phyloP scores from a whole-genome alignment of 2,888 invertebrate species.

The Myathropa florea region DNA sequence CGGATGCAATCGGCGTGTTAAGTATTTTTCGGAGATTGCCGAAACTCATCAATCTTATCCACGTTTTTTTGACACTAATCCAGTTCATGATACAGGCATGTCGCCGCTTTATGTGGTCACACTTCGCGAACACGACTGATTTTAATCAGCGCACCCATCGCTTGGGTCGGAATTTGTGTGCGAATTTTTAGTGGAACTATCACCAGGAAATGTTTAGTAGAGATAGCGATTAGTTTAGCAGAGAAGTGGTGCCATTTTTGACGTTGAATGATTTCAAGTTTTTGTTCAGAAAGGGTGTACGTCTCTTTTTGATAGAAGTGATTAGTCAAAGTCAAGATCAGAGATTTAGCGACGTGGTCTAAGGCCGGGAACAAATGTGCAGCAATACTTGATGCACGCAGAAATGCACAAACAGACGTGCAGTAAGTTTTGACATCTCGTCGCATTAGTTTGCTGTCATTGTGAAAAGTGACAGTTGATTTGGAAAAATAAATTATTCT shows the following conservation, averaged over 20 bases:
- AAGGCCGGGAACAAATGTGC: no score
- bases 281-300: not conserved
- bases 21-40: constrained; percentile 1
- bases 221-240: not conserved
- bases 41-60: not conserved
- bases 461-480: no score
- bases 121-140: constrained; percentile 1
- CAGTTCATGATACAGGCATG: not conserved
- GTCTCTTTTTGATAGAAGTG: no score
- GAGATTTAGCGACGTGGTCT: not conserved
- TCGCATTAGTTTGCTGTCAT: no score
- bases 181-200: not conserved
- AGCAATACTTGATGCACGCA: no score
- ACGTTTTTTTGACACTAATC: constrained; percentile 5
- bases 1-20: not conserved
- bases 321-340: not conserved
- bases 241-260: not conserved
- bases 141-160: not conserved
- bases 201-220: not conserved
- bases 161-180: not conserved
- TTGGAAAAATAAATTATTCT: no score
- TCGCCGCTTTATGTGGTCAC: not conserved
- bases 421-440: no score
- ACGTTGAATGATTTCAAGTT: not conserved
- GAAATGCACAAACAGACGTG: no score